Conservation (phyloP, 2,888 invertebrate genomes). For the Ellobium chinense region DNA sequence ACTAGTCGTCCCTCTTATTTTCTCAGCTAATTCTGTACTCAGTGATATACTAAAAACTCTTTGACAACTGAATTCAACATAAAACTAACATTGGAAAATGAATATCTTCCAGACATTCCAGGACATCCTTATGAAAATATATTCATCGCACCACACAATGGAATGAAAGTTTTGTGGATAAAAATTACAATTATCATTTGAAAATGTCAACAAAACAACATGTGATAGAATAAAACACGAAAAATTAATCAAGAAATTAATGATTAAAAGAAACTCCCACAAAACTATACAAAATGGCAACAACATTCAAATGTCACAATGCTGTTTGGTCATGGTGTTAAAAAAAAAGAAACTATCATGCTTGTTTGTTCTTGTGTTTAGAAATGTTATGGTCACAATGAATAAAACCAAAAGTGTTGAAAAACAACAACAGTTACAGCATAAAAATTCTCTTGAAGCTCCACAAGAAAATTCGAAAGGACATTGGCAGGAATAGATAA, state of each 20-base stretch:
- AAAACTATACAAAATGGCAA: neutral
- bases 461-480: neutral
- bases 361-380: neutral
- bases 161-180: slow-evolving; percentile 8
- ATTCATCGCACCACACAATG: neutral
- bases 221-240: neutral
- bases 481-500: neutral
- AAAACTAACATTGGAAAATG: neutral
- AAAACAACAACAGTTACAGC: neutral
- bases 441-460: neutral
- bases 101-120: neutral
- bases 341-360: neutral
- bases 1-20: no score
- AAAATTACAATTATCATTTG: no score
- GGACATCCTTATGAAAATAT: neutral
- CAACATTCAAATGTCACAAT: slow-evolving; percentile 13
- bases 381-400: neutral
- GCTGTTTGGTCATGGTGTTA: slow-evolving; percentile 17
- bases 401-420: neutral
- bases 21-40: no score
- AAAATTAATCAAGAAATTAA: neutral
- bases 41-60: no score
- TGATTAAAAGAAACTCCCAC: neutral
- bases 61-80: no score
- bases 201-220: neutral